Conservation (phyloP, 2,888 invertebrate genomes). For the Sipha maydis region DNA sequence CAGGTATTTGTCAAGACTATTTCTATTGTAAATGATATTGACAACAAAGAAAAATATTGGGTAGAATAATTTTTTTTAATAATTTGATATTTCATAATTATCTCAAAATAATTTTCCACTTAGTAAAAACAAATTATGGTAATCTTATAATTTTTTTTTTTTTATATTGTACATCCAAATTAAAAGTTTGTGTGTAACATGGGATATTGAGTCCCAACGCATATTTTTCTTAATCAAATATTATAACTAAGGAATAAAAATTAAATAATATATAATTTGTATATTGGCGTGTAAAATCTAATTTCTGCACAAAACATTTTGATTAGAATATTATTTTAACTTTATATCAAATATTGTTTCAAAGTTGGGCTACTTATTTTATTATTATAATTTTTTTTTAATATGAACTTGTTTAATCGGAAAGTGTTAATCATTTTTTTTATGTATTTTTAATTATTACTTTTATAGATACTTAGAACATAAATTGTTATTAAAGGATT, state of each 20-base stretch:
- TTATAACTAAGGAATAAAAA: conserved; percentile 45
- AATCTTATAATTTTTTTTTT: conserved; percentile 41
- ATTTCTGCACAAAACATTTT: conserved; percentile 37
- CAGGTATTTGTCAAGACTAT: conserved; percentile 58
- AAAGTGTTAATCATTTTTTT: conserved; percentile 27
- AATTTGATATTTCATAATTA: conserved; percentile 38
- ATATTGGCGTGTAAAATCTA: conserved; percentile 22
- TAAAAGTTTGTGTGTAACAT: conserved; percentile 24
- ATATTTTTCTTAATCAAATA: conserved; percentile 49
- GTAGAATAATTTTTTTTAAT: conserved; percentile 53
- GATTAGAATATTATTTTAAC: conserved; percentile 54
- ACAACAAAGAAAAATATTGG: conserved; percentile 49
- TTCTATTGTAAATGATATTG: conserved; percentile 53
- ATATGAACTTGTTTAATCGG: conserved; percentile 9
- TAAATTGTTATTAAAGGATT: conserved; percentile 45
- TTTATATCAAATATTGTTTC: conserved; percentile 51
- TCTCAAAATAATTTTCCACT: conserved; percentile 52
- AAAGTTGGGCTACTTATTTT: conserved; percentile 59
- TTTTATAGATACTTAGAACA: conserved; percentile 27
- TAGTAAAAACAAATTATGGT: conserved; percentile 52
- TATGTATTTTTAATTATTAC: conserved; percentile 54
- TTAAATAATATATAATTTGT: conserved; percentile 34
- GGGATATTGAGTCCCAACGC: conserved; percentile 48
- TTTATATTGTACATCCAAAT: conserved; percentile 44
- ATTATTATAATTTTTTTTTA: conserved; percentile 47